These are phyloP conservation scores for Pangasius djambal DNA, from an alignment of 2,797 vertebrate species.

Conservation along the genomic window DNA sequence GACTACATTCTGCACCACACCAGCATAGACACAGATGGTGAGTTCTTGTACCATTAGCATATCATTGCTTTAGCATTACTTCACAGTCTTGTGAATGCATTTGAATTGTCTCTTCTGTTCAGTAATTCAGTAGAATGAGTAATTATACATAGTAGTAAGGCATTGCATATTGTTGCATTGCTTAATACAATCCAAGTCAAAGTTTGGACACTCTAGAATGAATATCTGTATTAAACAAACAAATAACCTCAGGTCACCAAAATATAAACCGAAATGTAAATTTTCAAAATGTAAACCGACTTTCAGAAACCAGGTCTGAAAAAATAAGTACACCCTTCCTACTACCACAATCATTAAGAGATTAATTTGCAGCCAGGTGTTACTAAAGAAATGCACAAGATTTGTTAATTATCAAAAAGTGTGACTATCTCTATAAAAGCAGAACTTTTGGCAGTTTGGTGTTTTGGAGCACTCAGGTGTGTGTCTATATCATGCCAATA, in stretches of 20 bases:
- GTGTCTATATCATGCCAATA: not conserved
- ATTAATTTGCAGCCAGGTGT: not conserved
- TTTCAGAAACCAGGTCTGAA: not conserved
- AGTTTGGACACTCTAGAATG: not conserved
- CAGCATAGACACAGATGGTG: constrained; percentile 65
- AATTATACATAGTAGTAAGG: not conserved
- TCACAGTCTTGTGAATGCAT: not conserved
- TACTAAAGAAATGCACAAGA: not conserved
- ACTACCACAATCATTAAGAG: not conserved
- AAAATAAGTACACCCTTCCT: not conserved
- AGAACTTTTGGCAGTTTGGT: not conserved
- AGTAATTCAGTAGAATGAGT: not conserved
- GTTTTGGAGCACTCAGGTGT: not conserved
- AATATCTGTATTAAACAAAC: not conserved
- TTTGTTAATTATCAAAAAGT: not conserved
- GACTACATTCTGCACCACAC: constrained; percentile 83
- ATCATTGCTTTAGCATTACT: not conserved
- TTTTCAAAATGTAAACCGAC: not conserved
- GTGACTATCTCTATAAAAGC: not conserved
- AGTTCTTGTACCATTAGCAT: not conserved
- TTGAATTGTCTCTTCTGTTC: not conserved
- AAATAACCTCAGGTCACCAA: not conserved
- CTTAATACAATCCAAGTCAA: not conserved
- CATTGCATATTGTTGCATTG: not conserved
- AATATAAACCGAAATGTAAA: not conserved